A percentile compares a stretch with the other conserved stretches of the same genome.
These are phyloP conservation scores for Eupithecia subumbrata DNA, from an alignment of 2,888 invertebrate species.

Conservation along the genomic window DNA sequence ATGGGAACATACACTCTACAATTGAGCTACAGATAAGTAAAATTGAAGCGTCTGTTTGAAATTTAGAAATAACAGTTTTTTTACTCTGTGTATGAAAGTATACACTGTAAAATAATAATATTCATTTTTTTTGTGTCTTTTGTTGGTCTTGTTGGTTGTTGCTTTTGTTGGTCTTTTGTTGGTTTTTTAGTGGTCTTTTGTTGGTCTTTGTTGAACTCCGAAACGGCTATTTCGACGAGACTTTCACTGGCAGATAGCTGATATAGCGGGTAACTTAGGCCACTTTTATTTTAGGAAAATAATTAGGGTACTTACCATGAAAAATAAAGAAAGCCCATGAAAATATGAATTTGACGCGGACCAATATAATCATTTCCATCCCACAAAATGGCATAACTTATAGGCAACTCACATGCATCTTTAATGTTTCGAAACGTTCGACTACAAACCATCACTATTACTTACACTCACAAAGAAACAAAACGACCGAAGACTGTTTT, in stretches of 20 bases:
- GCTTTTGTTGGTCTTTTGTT: too few relatives aligned
- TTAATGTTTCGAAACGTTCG: not conserved
- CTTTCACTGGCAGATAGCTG: not conserved
- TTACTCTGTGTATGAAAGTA: too few relatives aligned
- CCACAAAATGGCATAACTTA: not conserved
- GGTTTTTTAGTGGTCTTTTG: too few relatives aligned
- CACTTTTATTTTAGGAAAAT: not conserved
- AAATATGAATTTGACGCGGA: not conserved
- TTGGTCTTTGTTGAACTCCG: too few relatives aligned
- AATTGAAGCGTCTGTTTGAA: too few relatives aligned
- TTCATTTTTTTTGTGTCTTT: too few relatives aligned
- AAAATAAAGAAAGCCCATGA: not conserved
- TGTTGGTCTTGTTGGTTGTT: too few relatives aligned
- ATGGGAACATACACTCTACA: too few relatives aligned
- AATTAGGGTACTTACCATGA: not conserved
- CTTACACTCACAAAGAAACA: slow-evolving; percentile 35
- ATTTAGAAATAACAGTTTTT: too few relatives aligned
- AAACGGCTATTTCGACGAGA: not conserved
- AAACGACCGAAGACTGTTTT: slow-evolving; percentile 33
- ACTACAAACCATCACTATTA: slow-evolving; percentile 33
- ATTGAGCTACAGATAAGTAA: too few relatives aligned
- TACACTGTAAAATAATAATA: too few relatives aligned
- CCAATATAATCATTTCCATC: not conserved
- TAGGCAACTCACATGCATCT: not conserved
- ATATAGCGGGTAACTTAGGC: not conserved